These are phyloP conservation scores for Notocelia uddmanniana DNA, from an alignment of 2,888 invertebrate genomes.

Conservation along the genomic window DNA sequence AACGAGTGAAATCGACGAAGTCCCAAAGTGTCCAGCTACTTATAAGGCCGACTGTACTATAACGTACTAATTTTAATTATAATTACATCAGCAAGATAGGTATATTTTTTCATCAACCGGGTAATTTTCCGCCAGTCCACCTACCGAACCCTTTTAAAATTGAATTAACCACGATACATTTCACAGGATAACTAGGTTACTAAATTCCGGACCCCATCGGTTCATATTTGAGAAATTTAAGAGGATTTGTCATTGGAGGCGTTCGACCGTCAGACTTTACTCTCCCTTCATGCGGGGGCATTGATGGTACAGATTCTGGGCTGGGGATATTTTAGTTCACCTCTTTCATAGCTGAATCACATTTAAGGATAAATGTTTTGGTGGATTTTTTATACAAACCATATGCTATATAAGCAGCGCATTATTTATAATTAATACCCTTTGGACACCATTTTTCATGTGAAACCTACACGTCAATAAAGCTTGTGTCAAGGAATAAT, in stretches of 20 bases:
- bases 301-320: neutral
- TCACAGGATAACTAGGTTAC: conserved; percentile 65
- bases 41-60: no score
- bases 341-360: neutral
- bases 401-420: no score
- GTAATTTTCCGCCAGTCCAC: neutral
- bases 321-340: neutral
- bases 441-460: no score
- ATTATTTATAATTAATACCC: no score
- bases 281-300: conserved; percentile 64
- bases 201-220: conserved; percentile 59
- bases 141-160: conserved; percentile 32
- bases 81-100: neutral
- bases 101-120: conserved; percentile 8
- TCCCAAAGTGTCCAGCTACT: no score
- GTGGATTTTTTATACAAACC: no score
- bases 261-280: conserved; percentile 67
- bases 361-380: no score
- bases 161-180: conserved; percentile 37
- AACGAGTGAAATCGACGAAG: no score
- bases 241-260: conserved; percentile 71
- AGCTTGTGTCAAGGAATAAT: no score
- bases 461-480: no score
- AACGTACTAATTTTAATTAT: no score
- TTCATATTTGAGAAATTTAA: conserved; percentile 71